Evolutionary conservation across 1,140 invertebrate genomes (phyloP).

Genomic region (Lordiphosa stackelbergi): DNA sequence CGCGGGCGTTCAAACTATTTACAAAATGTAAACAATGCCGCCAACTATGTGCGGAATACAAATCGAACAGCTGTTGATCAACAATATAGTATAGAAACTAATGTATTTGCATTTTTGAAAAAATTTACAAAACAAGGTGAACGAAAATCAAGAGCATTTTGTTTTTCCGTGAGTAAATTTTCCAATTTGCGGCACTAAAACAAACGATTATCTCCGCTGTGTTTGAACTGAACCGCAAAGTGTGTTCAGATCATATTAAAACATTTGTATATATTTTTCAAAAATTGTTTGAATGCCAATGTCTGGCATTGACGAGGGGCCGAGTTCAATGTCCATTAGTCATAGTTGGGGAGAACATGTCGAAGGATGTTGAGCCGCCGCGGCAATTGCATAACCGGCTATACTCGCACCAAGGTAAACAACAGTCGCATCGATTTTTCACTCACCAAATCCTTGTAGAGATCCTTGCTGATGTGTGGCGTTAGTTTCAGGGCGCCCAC

Average conservation of each 20-base stretch:
- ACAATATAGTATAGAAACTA: conserved; percentile 2
- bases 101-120: conserved; percentile 13
- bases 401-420: too few relatives aligned
- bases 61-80: conserved; percentile 27
- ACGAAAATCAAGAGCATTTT: not conserved
- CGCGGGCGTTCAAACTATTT: conserved; percentile 24
- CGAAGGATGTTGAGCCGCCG: not conserved
- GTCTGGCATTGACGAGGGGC: conserved; percentile 56
- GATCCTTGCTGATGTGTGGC: conserved; percentile 93
- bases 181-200: not conserved
- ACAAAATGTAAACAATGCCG: conserved; percentile 32
- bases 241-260: conserved; percentile 36
- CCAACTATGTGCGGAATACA: conserved; percentile 3
- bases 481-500: conserved; percentile 95
- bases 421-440: conserved; percentile 43
- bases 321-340: conserved; percentile 62
- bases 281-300: conserved; percentile 53
- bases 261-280: conserved; percentile 24
- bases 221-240: too few relatives aligned
- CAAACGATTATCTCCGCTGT: too few relatives aligned
- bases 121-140: conserved; percentile 25
- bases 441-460: conserved; percentile 97
- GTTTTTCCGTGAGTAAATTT: not conserved
- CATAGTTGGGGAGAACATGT: not conserved
- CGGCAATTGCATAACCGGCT: not conserved